Evolutionary conservation across 1,140 invertebrate genomes (phyloP).

Genomic region (Colletes gigas): DNA sequence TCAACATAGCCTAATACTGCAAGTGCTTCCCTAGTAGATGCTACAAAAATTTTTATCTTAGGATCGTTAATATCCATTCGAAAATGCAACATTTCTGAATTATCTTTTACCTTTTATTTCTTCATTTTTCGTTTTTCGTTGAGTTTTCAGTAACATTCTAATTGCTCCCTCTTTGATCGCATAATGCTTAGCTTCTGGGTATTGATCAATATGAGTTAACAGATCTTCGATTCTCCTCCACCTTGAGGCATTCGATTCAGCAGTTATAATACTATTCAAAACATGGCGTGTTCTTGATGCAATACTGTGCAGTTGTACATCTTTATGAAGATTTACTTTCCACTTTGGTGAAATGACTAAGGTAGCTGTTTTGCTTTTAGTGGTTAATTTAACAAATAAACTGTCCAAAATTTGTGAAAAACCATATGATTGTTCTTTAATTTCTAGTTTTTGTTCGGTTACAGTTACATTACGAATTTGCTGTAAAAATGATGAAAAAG

Average conservation of each 20-base stretch:
- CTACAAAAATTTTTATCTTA: conserved; percentile 50
- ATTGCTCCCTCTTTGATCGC: conserved; percentile 88
- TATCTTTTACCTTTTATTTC: conserved; percentile 71
- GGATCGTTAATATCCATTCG: conserved; percentile 6
- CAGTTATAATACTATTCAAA: conserved; percentile 83
- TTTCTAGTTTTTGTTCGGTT: conserved; percentile 19
- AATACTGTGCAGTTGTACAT: conserved; percentile 82
- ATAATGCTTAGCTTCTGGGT: conserved; percentile 86
- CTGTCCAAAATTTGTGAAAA: conserved; percentile 72
- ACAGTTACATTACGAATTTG: neutral
- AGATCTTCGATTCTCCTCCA: conserved; percentile 85
- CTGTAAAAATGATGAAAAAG: neutral
- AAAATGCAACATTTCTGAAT: neutral
- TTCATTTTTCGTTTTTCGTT: conserved; percentile 75
- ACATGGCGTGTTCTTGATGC: conserved; percentile 86
- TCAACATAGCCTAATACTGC: conserved; percentile 88
- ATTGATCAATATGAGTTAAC: conserved; percentile 86
- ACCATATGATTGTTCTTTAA: conserved; percentile 63
- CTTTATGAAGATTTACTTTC: conserved; percentile 74
- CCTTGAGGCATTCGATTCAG: conserved; percentile 83
- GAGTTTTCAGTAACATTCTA: conserved; percentile 82
- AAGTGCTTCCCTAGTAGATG: conserved; percentile 84
- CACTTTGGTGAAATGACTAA: conserved; percentile 73
- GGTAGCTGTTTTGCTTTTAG: conserved; percentile 62
- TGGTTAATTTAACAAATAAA: conserved; percentile 72